Base-by-base conservation (phyloP, 2,113 vertebrate species). In the Syrrhaptes paradoxus region DNA sequence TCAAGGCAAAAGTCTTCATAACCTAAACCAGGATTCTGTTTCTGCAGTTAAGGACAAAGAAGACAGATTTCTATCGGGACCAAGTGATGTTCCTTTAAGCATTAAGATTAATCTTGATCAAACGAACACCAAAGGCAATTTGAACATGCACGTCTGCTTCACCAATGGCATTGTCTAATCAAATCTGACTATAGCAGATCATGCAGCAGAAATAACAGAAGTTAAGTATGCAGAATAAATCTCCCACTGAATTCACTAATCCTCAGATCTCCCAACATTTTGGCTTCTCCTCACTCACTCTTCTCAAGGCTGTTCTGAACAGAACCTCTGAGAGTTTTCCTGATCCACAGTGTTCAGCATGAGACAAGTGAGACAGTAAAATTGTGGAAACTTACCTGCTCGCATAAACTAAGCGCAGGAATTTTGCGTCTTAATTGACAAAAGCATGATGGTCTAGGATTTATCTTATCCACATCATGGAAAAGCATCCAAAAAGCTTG, bases 401-500 rank as follows among this genome's bases (percentile, higher is more conserved):
- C 32, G 19, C 28, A 81, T 68, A 58, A 81, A 49, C 10, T 48
- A 48, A 36, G 21, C 13, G n/a, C 73, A 68, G 25, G 36, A 74
- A 28, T 51, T 55, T 72, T 61, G 48, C n/a, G 54, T 17, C 41
- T 68, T 45, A 55, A 41, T 0, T 61, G 61, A 68, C 18, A 72
- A 57, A 85, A 75, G 43, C 38, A 17, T 0, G 2, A 38, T 1
- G 38, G 45, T 12, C 75, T 11, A 31, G 76, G 36, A 72, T 68
- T 32, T 26, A n/a, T 5, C 38, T 43, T 32, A 45, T 2, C 36
- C 61, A 54, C 1, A 0, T 6, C 51, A 72, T 1, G 6, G 26
- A 67, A 75, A 67, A 85, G 28, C 48, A 63, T 13, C 48, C 43
- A 18, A 16, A 77, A 55, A 34, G 12, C 13, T n/a, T 32, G 7